Percentiles rank a stretch among this genome's conserved stretches.
Evolutionary conservation across 2,888 invertebrate genomes (phyloP).

Genomic region (Zeuzera pyrina): DNA sequence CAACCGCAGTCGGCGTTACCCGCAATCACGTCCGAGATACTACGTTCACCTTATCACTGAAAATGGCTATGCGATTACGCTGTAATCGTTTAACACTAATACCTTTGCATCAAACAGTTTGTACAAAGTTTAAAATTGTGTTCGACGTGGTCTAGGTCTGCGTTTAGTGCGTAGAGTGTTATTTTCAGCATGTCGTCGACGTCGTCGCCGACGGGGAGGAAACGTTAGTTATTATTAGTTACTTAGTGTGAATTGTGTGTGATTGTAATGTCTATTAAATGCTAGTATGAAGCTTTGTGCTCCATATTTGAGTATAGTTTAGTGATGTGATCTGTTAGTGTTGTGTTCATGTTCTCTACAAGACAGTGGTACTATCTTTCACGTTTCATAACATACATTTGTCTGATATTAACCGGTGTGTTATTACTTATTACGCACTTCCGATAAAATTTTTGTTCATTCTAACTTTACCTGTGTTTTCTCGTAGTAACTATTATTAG

Average conservation of each 20-base stretch:
- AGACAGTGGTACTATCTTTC: too few species aligned
- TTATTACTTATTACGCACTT: too few species aligned
- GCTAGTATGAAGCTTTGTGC: too few species aligned
- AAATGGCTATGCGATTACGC: slow-evolving; percentile 62
- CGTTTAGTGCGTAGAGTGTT: slow-evolving; percentile 30
- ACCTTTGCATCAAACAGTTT: slow-evolving; percentile 42
- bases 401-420: too few species aligned
- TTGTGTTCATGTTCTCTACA: too few species aligned
- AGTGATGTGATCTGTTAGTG: too few species aligned
- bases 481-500: too few species aligned
- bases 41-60: slow-evolving; percentile 60
- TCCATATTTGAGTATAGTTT: too few species aligned
- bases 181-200: slow-evolving; percentile 61
- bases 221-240: slow-evolving; percentile 55
- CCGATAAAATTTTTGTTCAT: too few species aligned
- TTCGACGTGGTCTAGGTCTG: slow-evolving; percentile 43
- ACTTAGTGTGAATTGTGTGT: slow-evolving; percentile 1
- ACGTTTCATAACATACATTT: too few species aligned
- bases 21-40: slow-evolving; percentile 26
- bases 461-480: too few species aligned
- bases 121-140: slow-evolving; percentile 44
- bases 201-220: slow-evolving; percentile 47
- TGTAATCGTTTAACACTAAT: slow-evolving; percentile 43
- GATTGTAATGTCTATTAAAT: neutral
- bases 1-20: slow-evolving; percentile 31